Conservation (phyloP, 53 echinoderm and acorn worm species). For the Glandiceps talaboti region DNA sequence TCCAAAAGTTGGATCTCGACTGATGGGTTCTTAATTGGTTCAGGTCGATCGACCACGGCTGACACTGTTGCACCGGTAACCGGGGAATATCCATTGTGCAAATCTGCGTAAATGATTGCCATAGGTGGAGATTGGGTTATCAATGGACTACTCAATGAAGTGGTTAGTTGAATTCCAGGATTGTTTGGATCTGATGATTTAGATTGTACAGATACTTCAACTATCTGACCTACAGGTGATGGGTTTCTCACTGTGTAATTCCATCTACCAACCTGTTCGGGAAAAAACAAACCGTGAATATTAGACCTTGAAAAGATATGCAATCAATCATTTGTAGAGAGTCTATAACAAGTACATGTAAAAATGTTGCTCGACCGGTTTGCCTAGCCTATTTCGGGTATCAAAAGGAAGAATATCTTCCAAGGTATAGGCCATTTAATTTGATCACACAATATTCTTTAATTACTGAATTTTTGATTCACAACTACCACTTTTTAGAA, state of each 20-base stretch:
- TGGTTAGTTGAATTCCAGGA: conserved; percentile 16
- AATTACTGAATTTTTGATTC: too few species aligned
- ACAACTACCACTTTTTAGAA: too few species aligned
- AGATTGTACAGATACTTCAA: conserved; percentile 20
- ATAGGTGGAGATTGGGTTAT: not conserved
- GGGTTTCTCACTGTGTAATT: conserved; percentile 11
- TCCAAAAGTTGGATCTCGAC: conserved; percentile 19
- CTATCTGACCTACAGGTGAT: not conserved
- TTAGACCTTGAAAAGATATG: too few species aligned
- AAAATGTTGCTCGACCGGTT: too few species aligned
- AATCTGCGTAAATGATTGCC: conserved; percentile 11
- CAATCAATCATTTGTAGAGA: too few species aligned
- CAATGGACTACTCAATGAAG: conserved; percentile 10
- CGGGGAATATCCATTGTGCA: conserved; percentile 29
- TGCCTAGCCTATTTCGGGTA: too few species aligned
- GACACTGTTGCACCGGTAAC: conserved; percentile 18
- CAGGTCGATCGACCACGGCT: conserved; percentile 25
- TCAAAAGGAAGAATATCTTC: too few species aligned
- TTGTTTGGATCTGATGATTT: conserved; percentile 8
- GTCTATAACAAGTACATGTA: too few species aligned
- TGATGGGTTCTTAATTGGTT: not conserved
- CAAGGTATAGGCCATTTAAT: too few species aligned
- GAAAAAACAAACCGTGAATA: not conserved
- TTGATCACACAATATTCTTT: too few species aligned
- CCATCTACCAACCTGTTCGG: conserved; percentile 20